These are phyloP conservation scores for Theonella swinhoei DNA, from an alignment of 37 sponge, comb jelly and placozoan genomes.

Conservation along the genomic window DNA sequence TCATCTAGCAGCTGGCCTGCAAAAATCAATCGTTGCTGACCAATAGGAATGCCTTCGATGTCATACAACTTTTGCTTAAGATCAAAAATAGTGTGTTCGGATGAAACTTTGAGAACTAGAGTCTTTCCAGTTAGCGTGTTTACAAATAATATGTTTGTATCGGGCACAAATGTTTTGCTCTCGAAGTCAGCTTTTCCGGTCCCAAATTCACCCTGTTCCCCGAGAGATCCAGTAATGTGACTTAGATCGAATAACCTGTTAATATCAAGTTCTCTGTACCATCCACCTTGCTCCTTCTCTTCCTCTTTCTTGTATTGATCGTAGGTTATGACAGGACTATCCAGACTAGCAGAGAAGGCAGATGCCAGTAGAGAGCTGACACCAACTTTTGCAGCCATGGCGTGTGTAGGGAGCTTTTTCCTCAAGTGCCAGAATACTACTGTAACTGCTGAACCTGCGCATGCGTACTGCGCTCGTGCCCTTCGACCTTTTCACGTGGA, in stretches of 20 bases:
- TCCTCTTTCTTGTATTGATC: not conserved
- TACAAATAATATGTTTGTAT: too few species aligned
- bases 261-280: too few species aligned
- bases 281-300: not conserved
- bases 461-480: too few species aligned
- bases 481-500: too few species aligned
- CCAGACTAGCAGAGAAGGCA: not conserved
- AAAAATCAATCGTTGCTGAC: slow-evolving; percentile 92
- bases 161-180: too few species aligned
- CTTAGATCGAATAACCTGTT: too few species aligned
- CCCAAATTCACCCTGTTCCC: too few species aligned
- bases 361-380: not conserved
- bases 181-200: too few species aligned
- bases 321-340: not conserved
- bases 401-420: too few species aligned
- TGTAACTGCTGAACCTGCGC: too few species aligned
- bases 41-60: slow-evolving; percentile 93
- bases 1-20: slow-evolving; percentile 72
- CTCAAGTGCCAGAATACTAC: too few species aligned
- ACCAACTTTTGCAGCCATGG: not conserved
- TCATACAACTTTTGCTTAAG: slow-evolving; percentile 91
- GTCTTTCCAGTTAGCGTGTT: not conserved
- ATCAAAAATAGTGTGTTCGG: slow-evolving; percentile 85
- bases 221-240: too few species aligned
- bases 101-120: slow-evolving; percentile 84